These are phyloP conservation scores for Apogon talboti DNA, from an alignment of 2,797 vertebrate genomes.

Conservation along the genomic window DNA sequence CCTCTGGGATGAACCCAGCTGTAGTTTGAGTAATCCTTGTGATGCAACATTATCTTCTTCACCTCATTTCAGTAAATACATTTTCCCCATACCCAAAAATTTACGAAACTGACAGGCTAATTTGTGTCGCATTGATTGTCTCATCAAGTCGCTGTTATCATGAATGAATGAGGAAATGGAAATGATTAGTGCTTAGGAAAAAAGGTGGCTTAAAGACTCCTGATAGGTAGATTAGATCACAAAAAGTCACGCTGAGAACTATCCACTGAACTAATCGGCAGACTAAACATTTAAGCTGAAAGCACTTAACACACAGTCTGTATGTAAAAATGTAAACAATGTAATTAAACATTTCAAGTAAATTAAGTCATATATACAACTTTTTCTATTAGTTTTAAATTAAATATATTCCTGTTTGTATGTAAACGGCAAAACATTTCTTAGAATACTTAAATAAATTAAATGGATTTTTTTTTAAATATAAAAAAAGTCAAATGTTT, in stretches of 20 bases:
- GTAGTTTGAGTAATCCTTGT: not conserved
- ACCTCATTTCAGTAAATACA: not conserved
- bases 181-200: slow-evolving; percentile 17
- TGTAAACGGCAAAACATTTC: too few species aligned
- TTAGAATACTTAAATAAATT: too few species aligned
- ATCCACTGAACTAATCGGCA: slow-evolving; percentile 32
- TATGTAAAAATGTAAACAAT: too few species aligned
- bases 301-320: slow-evolving; percentile 11
- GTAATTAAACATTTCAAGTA: too few species aligned
- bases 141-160: slow-evolving; percentile 47
- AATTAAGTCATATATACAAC: too few species aligned
- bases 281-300: slow-evolving; percentile 14
- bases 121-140: slow-evolving; percentile 45
- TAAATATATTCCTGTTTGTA: too few species aligned
- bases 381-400: too few species aligned
- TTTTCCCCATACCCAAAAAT: not conserved
- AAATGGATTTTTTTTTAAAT: too few species aligned
- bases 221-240: slow-evolving; percentile 21
- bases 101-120: slow-evolving; percentile 19
- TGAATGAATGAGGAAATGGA: slow-evolving; percentile 37
- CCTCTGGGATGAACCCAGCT: not conserved
- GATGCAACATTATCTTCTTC: slow-evolving; percentile 9
- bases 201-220: not conserved
- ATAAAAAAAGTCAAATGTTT: too few species aligned
- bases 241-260: too few species aligned